Evolutionary conservation across 2,113 vertebrate genomes (phyloP).

Genomic region (Poecile atricapillus): DNA sequence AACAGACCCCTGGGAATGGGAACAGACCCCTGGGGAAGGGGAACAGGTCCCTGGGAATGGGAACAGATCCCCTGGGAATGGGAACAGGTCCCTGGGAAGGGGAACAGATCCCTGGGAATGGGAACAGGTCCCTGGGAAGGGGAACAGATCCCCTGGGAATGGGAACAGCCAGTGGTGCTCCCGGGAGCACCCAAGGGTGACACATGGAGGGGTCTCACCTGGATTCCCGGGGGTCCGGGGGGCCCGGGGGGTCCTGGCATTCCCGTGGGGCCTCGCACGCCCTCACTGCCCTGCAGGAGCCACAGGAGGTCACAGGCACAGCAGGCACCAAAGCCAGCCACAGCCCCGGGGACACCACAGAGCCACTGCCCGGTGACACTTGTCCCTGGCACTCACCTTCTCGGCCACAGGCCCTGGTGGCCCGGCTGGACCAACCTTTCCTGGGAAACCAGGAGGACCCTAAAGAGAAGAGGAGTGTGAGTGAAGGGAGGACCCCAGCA

Average conservation of each 20-base stretch:
- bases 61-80: not conserved
- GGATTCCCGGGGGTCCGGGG: constrained; percentile 81
- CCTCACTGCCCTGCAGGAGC: constrained; percentile 82
- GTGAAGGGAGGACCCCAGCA: fast-evolving
- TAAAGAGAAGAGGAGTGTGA: not conserved
- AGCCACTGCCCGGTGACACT: fast-evolving
- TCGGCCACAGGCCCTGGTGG: constrained; percentile 82
- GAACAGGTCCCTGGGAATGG: not conserved
- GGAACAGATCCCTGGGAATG: not conserved
- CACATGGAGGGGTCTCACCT: constrained; percentile 41
- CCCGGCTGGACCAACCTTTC: constrained; percentile 84
- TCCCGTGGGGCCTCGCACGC: constrained; percentile 80
- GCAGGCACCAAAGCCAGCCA: fast-evolving
- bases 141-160: not conserved
- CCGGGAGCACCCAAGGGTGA: not conserved
- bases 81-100: not conserved
- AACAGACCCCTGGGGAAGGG: fast-evolving
- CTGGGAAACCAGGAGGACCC: constrained; percentile 86
- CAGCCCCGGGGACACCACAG: not conserved
- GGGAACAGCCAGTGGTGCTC: fast-evolving
- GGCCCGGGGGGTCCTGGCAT: constrained; percentile 79
- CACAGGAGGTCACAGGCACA: not conserved
- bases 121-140: not conserved
- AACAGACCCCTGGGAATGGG: not conserved
- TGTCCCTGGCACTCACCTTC: constrained; percentile 75